phyloP scores from a whole-genome alignment of 2,888 invertebrate genomes.

The Parnassius smintheus region DNA sequence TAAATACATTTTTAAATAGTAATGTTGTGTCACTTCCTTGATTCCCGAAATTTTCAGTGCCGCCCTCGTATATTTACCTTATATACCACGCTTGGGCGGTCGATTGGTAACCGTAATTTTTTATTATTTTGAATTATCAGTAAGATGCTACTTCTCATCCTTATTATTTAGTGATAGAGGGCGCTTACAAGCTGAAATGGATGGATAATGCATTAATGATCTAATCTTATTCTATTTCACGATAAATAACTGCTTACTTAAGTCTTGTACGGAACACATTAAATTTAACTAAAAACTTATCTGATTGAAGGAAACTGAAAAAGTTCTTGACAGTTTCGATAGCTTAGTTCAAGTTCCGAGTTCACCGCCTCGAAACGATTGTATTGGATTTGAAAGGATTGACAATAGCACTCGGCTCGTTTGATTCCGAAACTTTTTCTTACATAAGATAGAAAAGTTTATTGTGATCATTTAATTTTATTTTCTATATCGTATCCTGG shows the following conservation, averaged over 20 bases:
- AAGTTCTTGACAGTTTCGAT: conserved; percentile 25
- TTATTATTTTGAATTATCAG: too few relatives aligned
- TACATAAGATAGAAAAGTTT: conserved; percentile 1
- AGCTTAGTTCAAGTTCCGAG: conserved; percentile 12
- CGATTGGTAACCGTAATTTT: too few relatives aligned
- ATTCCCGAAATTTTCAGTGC: too few relatives aligned
- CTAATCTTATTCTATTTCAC: neutral
- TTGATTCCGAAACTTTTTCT: conserved; percentile 21
- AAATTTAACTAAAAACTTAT: conserved; percentile 4
- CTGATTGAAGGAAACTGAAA: conserved; percentile 24
- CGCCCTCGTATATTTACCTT: too few relatives aligned
- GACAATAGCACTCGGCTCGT: conserved; percentile 15
- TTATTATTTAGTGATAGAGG: too few relatives aligned
- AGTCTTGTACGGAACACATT: conserved; percentile 23
- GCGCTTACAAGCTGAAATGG: too few relatives aligned
- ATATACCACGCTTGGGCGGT: too few relatives aligned
- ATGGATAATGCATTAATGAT: too few relatives aligned
- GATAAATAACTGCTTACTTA: neutral
- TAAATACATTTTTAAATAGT: too few relatives aligned
- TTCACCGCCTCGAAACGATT: conserved; percentile 20
- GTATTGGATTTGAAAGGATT: conserved; percentile 26
- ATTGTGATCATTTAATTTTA: neutral
- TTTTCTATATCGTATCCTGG: neutral
- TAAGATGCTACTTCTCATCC: too few relatives aligned
- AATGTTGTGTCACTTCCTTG: too few relatives aligned